Conservation (phyloP, 2,113 vertebrate species). For the Tichodroma muraria region DNA sequence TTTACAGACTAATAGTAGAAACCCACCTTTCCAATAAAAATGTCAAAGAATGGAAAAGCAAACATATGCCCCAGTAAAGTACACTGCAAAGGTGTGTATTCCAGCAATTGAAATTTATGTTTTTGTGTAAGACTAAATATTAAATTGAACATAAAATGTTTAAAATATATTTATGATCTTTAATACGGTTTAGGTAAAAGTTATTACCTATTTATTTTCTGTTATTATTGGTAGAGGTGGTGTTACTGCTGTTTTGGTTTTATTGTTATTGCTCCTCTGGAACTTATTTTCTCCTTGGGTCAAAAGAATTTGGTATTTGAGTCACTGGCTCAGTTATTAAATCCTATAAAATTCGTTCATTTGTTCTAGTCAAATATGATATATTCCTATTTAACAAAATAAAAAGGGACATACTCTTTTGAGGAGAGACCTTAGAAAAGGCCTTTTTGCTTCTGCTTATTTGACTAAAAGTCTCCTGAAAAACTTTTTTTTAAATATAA, state of each 20-base stretch:
- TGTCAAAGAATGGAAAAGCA: not conserved
- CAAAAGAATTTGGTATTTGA: slow-evolving; percentile 2
- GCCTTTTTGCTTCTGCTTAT: not conserved
- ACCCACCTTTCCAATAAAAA: slow-evolving; percentile 32
- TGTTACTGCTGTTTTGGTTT: not conserved
- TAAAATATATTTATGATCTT: slow-evolving; percentile 18
- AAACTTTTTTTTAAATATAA: not conserved
- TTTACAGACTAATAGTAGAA: slow-evolving; percentile 6
- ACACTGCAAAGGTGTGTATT: not conserved
- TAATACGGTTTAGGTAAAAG: slow-evolving; percentile 16
- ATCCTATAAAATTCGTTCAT: not conserved
- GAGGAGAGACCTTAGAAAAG: not conserved
- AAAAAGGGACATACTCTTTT: not conserved
- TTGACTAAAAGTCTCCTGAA: not conserved
- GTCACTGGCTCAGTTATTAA: not conserved
- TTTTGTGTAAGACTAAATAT: not conserved
- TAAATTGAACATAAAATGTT: not conserved
- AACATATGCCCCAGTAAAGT: not conserved
- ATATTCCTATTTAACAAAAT: not conserved
- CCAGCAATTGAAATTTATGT: not conserved
- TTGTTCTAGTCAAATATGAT: not conserved
- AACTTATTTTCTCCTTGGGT: not conserved
- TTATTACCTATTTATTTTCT: not conserved
- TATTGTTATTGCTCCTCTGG: not conserved
- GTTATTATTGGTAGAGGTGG: not conserved